Base-by-base conservation (phyloP, 2,797 vertebrate species). In the Loris lydekkerianus region DNA sequence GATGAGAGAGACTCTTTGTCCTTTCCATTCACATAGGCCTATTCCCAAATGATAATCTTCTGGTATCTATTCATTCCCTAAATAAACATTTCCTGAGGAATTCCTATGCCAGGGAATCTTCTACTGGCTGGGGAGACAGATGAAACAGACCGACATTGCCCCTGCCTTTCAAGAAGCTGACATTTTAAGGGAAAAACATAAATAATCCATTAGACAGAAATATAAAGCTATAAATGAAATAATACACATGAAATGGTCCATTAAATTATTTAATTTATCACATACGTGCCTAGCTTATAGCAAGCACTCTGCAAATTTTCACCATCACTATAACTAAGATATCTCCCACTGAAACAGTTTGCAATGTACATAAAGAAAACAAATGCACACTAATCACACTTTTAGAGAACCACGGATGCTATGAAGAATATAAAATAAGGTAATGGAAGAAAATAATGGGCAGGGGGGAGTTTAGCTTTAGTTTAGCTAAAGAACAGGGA, bases 31-130 rank as follows among this genome's bases (percentile, higher is more conserved):
- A 77, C 18, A 8, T 40, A 86, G 73, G 60, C 23, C 21, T 86
- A 15, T 75, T 91, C 63, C 67, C 53, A 86, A 58, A 40, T 72
- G 56, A 67, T 49, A 67, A 90, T 77, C 93, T 53, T 80, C 77
- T 49, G 65, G 43, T 63, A 85, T 31, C 58, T 63, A 43, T 67
- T 43, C 13, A 56, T 80, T 75, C 72, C 75, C 82, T 83, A 56
- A 92, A 18, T 27, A 58, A 91, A 11, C 3, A n/a, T 40, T 93
- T 85, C 40, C 23, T 77, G 61, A 93, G 7, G 5, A 69, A 27
- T 21, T 86, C 53, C 34, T 34, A 21, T 20, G 2, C 2, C 27
- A 61, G 27, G 21, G 27, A 69, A 61, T 37, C 60, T 81, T 81
- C 60, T 31, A 86, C 0, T 82, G n/a, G 27, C 10, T 31, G 7